Percentiles rank a stretch among this genome's conserved stretches.
These are phyloP conservation scores for Salticus scenicus DNA, from an alignment of 2,888 invertebrate species.

Conservation along the genomic window DNA sequence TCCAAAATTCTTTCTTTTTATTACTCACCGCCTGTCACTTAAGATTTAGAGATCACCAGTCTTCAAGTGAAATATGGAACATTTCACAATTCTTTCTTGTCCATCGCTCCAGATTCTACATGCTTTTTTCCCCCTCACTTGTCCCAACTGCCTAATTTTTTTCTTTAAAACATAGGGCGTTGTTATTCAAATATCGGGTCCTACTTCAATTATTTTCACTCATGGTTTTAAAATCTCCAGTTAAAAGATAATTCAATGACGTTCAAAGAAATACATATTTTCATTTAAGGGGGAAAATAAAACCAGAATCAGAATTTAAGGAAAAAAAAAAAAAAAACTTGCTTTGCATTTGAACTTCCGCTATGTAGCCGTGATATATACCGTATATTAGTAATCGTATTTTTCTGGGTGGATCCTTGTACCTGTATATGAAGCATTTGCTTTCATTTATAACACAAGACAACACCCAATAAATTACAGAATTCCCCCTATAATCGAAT, in stretches of 20 bases:
- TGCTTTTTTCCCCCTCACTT: not conserved
- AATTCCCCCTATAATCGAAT: not conserved
- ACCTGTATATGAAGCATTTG: not conserved
- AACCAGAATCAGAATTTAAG: too few species aligned
- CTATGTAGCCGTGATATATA: not conserved
- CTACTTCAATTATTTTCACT: not conserved
- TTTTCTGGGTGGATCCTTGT: conserved; percentile 3
- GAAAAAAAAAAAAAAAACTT: not conserved
- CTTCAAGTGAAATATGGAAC: conserved; percentile 30
- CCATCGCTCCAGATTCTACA: conserved; percentile 10
- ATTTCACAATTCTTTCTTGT: conserved; percentile 24
- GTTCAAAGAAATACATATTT: conserved; percentile 4
- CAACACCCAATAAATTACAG: not conserved
- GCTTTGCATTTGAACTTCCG: conserved; percentile 3
- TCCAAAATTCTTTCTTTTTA: conserved; percentile 29
- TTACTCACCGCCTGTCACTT: conserved; percentile 29
- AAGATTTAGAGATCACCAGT: conserved; percentile 17
- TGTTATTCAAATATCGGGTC: not conserved
- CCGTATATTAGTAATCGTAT: not conserved
- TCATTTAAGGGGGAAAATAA: too few species aligned
- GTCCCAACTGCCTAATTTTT: not conserved
- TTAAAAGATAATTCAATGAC: too few species aligned
- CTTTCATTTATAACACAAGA: conserved; percentile 12
- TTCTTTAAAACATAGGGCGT: not conserved
- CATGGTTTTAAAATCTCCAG: not conserved